Evolutionary conservation across 2,113 vertebrate species (phyloP).

Genomic region (Carettochelys insculpta): DNA sequence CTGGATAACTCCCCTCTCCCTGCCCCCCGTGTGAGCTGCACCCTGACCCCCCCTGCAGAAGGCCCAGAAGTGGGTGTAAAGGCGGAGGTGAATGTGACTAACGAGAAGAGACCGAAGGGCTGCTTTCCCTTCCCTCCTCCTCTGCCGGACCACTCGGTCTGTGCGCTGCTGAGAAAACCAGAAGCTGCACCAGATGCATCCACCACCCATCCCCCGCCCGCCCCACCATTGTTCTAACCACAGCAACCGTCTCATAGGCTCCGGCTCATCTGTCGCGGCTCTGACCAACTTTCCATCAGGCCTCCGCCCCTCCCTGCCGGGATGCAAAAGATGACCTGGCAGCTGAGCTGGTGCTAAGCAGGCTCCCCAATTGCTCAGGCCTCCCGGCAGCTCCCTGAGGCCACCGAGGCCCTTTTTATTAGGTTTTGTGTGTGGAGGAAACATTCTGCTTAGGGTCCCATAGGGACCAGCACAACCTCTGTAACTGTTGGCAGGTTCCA

Average conservation of each 20-base stretch:
- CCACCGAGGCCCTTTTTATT: background rate
- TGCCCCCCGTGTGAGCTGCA: background rate
- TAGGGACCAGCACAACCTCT: background rate
- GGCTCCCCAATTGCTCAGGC: background rate
- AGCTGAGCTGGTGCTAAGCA: background rate
- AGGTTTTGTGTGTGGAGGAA: background rate
- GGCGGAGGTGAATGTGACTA: background rate
- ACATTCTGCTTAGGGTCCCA: background rate
- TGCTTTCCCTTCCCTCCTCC: background rate
- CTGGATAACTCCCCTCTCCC: background rate
- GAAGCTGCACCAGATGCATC: background rate
- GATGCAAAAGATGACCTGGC: background rate
- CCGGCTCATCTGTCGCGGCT: background rate
- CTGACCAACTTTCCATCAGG: background rate
- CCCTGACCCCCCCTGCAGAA: background rate
- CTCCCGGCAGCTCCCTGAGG: too few species aligned
- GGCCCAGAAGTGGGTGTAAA: background rate
- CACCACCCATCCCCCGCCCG: background rate
- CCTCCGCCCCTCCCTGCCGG: background rate
- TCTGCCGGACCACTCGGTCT: background rate
- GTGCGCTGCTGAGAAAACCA: slow-evolving; percentile 23
- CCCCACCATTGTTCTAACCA: too few species aligned
- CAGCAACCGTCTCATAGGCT: background rate
- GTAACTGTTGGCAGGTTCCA: background rate
- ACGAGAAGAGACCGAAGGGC: background rate